Evolutionary conservation across 1,140 invertebrate species (phyloP).

Genomic region (Helicoverpa zea): DNA sequence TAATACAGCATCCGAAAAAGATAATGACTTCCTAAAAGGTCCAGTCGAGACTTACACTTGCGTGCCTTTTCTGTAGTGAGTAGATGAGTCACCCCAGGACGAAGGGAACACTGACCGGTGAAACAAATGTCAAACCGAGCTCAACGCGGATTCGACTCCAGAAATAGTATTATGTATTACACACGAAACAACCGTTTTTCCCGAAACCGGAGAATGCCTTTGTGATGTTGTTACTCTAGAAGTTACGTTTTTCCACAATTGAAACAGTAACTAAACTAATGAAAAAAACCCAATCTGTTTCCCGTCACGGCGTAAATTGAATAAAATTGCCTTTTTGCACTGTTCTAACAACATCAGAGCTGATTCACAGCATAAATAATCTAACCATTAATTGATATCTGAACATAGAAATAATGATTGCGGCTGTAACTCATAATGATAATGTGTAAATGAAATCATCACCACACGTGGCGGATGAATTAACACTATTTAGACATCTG

Average conservation of each 20-base stretch:
- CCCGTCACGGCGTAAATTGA: too few relatives aligned
- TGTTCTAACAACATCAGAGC: not conserved
- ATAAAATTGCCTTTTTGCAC: too few relatives aligned
- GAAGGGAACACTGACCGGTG: not conserved
- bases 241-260: too few relatives aligned
- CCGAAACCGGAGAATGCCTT: too few relatives aligned
- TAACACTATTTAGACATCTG: not conserved
- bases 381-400: not conserved
- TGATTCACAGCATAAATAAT: not conserved
- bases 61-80: not conserved
- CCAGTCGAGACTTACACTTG: not conserved
- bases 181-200: too few relatives aligned
- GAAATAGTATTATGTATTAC: too few relatives aligned
- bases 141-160: not conserved
- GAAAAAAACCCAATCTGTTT: too few relatives aligned
- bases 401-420: not conserved
- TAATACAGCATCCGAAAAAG: not conserved
- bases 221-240: too few relatives aligned
- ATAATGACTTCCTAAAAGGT: not conserved
- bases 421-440: not conserved
- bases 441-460: conserved; percentile 29
- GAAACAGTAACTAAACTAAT: too few relatives aligned
- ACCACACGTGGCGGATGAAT: conserved; percentile 3
- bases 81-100: not conserved
- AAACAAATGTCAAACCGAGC: not conserved